Base-by-base conservation (phyloP, 2,888 invertebrate genomes). In the Stramonita haemastoma region DNA sequence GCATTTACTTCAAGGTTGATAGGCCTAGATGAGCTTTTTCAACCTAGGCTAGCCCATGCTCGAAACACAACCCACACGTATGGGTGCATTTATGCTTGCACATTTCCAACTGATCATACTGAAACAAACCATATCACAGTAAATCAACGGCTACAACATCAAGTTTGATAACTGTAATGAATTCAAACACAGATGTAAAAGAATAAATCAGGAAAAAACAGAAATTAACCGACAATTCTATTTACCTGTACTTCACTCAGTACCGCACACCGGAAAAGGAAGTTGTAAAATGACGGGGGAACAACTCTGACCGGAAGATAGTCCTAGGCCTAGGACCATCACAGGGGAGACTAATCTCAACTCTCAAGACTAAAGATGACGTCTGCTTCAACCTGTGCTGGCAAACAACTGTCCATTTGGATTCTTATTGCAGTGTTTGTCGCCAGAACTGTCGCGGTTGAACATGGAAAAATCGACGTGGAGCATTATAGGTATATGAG, bases 401-500 rank as follows among this genome's bases (percentile, higher is more conserved):
- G 36, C 22, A 46, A 26, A 22, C 57, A 34, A 19, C 73, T 19
- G 60, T 46, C 8, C 46, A 5, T 73, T 36, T 73, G 73, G 32
- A 46, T 87, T 36, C 73, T 87, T 13, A 15, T n/a, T 29, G 15
- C 19, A 15, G 29, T 87, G 22, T 13, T 73, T 46, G 26, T 66
- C 29, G 8, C 73, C n/a, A 22, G 29, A 4, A 46, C 17, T 11
- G 32, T 13, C 22, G 46, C 87, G 13, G 17, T 46, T 46, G 73
- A 70, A 87, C 87, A 87, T 73, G 87, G 87, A 70, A 34, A 46
- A 36, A 46, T 87, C 46, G 73, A 87, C n/a, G n/a, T 87, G 26
- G 36, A 73, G 26, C 36, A 87, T 29, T 87, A 87, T 46, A 87
- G 87, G 87, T 87, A 66, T 32, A 73, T n/a, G 73, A 15, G 13